Percentiles rank a stretch among this genome's conserved stretches.
Conservation (phyloP, 1,140 invertebrate genomes). For the Neotoxoptera formosana region DNA sequence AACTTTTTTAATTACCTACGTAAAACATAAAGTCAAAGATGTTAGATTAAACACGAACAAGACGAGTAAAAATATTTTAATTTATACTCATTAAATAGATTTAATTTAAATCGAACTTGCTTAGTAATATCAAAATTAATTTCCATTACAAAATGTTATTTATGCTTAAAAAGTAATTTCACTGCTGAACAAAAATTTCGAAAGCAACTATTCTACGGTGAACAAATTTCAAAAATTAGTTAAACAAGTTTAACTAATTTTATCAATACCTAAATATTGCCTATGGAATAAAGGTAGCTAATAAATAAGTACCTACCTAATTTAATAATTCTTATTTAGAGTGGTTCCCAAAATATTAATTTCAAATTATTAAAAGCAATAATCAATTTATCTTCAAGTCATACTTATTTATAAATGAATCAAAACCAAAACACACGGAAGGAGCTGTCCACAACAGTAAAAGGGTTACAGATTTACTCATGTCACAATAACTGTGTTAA, state of each 20-base stretch:
- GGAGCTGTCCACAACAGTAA: not conserved
- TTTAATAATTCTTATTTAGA: not conserved
- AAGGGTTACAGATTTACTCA: not conserved
- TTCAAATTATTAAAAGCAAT: not conserved
- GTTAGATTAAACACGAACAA: not conserved
- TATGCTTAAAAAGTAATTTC: not conserved
- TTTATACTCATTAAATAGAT: not conserved
- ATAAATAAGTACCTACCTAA: not conserved
- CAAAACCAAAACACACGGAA: not conserved
- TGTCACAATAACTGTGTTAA: not conserved
- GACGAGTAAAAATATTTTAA: not conserved
- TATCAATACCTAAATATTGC: too few species aligned
- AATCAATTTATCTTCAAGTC: not conserved
- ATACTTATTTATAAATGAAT: not conserved
- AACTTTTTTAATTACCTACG: not conserved
- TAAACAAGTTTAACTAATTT: not conserved
- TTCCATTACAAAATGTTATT: not conserved
- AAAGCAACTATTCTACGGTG: not conserved
- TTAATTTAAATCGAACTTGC: not conserved
- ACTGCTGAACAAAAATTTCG: not conserved
- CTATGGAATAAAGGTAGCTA: too few species aligned
- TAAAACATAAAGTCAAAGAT: not conserved
- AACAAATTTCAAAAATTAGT: not conserved
- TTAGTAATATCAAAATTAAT: not conserved
- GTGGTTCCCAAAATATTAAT: not conserved